These are phyloP conservation scores for Syngnathus acus DNA, from an alignment of 2,797 vertebrate species.

Conservation along the genomic window DNA sequence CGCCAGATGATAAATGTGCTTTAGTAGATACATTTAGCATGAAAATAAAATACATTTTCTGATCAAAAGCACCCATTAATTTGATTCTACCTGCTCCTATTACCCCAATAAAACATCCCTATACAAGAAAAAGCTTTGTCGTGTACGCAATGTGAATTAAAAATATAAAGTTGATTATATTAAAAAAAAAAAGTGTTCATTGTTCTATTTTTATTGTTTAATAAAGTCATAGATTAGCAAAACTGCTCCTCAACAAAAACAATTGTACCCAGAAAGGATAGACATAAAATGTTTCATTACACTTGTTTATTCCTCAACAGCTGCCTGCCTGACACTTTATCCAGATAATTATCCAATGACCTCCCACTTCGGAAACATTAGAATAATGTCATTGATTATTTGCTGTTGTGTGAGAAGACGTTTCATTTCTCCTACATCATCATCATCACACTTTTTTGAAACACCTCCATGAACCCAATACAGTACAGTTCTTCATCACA, in stretches of 20 bases:
- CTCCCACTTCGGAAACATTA: neutral
- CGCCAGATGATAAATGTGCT: constrained; percentile 71
- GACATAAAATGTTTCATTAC: neutral
- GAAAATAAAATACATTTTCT: constrained; percentile 34
- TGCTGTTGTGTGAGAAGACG: neutral
- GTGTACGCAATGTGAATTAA: too few species aligned
- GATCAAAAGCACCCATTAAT: constrained; percentile 47
- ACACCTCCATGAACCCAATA: too few species aligned
- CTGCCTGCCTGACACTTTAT: neutral
- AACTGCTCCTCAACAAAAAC: neutral
- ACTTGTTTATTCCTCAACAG: neutral
- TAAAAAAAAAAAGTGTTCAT: too few species aligned
- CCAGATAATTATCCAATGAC: neutral
- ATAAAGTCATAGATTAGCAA: too few species aligned
- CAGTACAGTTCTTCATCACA: too few species aligned
- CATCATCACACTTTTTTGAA: neutral
- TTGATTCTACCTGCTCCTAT: constrained; percentile 51
- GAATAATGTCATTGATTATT: neutral
- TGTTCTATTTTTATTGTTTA: neutral
- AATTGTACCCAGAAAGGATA: neutral
- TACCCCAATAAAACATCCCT: too few species aligned
- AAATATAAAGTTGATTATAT: too few species aligned
- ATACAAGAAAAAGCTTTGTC: too few species aligned
- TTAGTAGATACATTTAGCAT: constrained; percentile 62
- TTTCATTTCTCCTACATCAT: neutral